Percentiles rank a stretch among this genome's conserved stretches.
Conservation (phyloP, 2,888 invertebrate species). For the Nineta flava region DNA sequence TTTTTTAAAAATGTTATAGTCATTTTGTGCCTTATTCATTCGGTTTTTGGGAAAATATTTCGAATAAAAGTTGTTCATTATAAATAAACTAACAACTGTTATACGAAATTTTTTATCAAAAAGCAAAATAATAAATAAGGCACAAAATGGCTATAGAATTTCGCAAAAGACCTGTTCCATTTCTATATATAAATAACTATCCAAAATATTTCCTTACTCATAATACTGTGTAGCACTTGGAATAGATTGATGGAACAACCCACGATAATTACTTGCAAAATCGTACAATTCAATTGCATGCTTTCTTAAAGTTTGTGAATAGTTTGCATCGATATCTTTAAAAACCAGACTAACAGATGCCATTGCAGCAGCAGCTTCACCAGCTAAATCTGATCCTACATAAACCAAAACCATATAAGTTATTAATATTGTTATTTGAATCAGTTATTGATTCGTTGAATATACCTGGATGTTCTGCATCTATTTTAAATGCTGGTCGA, state of each 20-base stretch:
- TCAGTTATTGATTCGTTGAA: conserved; percentile 14
- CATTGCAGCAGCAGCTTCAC: conserved; percentile 40
- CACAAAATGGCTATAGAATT: no score
- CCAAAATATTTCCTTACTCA: conserved; percentile 21
- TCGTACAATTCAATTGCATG: conserved; percentile 34
- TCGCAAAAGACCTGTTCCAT: neutral
- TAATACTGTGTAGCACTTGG: conserved; percentile 32
- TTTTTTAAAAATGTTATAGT: no score
- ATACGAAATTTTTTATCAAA: no score
- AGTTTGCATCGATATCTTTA: conserved; percentile 24
- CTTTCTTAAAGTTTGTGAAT: conserved; percentile 27
- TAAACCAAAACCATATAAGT: conserved; percentile 4
- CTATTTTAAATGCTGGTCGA: conserved; percentile 39
- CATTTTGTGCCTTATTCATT: no score
- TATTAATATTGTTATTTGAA: no score
- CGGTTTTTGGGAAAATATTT: no score
- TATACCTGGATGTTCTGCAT: conserved; percentile 35
- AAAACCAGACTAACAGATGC: conserved; percentile 37
- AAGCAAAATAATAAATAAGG: no score
- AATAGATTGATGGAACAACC: conserved; percentile 34
- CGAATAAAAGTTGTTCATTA: no score
- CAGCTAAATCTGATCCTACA: conserved; percentile 42
- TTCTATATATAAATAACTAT: neutral
- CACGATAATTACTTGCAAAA: conserved; percentile 31
- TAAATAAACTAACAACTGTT: no score